Evolutionary conservation across 2,113 vertebrate species (phyloP).

Genomic region (Nansenia antarctica): DNA sequence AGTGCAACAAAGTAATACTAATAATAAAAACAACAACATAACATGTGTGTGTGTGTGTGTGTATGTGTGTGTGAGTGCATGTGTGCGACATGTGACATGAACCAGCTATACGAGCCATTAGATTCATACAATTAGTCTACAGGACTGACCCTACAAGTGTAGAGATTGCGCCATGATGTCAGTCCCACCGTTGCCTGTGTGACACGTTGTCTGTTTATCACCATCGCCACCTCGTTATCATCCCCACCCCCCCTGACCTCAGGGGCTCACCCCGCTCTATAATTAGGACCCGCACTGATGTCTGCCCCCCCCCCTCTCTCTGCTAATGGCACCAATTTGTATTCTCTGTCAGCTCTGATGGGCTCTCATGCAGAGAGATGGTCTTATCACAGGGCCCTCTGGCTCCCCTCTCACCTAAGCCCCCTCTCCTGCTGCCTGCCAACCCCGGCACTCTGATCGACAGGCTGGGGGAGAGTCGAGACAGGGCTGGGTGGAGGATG

Average conservation of each 20-base stretch:
- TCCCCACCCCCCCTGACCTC: constrained; percentile 9
- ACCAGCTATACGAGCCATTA: no score
- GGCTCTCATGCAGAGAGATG: constrained; percentile 66
- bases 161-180: constrained; percentile 12
- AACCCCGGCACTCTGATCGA: constrained; percentile 50
- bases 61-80: no score
- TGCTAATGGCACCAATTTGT: constrained; percentile 73
- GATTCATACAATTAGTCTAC: constrained; percentile 52
- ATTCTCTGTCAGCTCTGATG: constrained; percentile 71
- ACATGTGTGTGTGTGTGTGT: constrained; percentile 24
- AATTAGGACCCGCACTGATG: constrained; percentile 62
- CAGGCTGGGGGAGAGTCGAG: constrained; percentile 21
- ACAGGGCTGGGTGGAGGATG: neutral
- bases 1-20: no score
- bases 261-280: constrained; percentile 54
- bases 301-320: constrained; percentile 17
- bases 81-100: constrained; percentile 28
- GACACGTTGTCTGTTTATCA: constrained; percentile 42
- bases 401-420: constrained; percentile 63
- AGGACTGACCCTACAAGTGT: constrained; percentile 23
- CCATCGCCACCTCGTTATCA: constrained; percentile 51
- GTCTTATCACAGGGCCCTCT: constrained; percentile 61
- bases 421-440: constrained; percentile 49
- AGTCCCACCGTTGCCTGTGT: constrained; percentile 21
- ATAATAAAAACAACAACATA: no score